phyloP scores from a whole-genome alignment of 2,797 vertebrate species.

The Xerus rutilus region DNA sequence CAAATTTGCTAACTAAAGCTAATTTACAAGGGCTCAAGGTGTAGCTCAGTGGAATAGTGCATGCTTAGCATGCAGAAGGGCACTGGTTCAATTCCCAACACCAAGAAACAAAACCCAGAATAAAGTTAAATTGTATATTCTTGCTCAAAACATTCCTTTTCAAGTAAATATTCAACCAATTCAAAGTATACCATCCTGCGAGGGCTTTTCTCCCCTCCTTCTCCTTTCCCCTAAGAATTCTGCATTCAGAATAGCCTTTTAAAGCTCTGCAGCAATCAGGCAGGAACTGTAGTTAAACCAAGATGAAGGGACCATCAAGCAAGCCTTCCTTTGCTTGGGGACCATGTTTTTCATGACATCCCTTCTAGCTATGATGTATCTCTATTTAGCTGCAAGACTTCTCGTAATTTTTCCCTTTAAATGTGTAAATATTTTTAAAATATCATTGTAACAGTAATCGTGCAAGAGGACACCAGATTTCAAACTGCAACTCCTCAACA shows the following conservation, averaged over 20 bases:
- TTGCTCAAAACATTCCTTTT: conserved; percentile 22
- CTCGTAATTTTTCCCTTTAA: conserved; percentile 21
- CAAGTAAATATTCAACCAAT: not conserved
- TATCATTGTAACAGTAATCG: not conserved
- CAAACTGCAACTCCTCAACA: not conserved
- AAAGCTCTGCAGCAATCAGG: not conserved
- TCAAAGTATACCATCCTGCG: not conserved
- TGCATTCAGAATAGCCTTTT: not conserved
- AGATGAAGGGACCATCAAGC: not conserved
- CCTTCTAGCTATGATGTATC: not conserved
- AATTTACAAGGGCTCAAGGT: not conserved
- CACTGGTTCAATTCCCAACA: not conserved
- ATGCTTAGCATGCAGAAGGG: not conserved
- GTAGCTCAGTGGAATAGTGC: not conserved
- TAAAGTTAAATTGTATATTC: not conserved
- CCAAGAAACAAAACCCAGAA: not conserved
- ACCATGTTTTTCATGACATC: not conserved
- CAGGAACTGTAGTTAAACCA: not conserved
- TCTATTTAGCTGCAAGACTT: not conserved
- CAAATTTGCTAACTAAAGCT: not conserved
- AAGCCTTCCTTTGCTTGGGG: not conserved
- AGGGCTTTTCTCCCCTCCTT: not conserved
- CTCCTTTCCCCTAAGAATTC: not conserved
- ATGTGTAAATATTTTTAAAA: not conserved
- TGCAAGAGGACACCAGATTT: not conserved